These are phyloP conservation scores for Ophion obscuratus DNA, from an alignment of 2,888 invertebrate genomes.

Conservation along the genomic window DNA sequence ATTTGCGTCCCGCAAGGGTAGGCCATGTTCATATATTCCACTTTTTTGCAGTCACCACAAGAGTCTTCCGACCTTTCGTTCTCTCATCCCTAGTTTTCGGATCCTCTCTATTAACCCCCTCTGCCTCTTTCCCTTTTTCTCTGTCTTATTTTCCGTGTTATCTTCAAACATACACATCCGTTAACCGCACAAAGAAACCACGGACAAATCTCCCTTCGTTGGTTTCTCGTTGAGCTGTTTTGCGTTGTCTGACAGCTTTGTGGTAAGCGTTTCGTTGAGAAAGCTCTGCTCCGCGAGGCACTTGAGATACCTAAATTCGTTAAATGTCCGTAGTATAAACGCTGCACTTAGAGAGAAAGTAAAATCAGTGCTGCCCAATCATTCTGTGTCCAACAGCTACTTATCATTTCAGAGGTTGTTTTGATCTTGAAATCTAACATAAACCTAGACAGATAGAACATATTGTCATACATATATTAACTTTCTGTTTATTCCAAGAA, in stretches of 20 bases:
- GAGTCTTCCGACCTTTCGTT: slow-evolving; percentile 29
- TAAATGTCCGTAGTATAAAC: background rate
- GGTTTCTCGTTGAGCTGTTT: slow-evolving; percentile 55
- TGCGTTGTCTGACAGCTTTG: slow-evolving; percentile 12
- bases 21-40: slow-evolving; percentile 25
- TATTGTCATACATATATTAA: too few relatives aligned
- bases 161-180: slow-evolving; percentile 46
- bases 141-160: slow-evolving; percentile 29
- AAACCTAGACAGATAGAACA: too few relatives aligned
- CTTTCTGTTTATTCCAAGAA: too few relatives aligned
- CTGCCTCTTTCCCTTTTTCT: background rate
- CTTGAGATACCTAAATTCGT: background rate
- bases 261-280: slow-evolving; percentile 16
- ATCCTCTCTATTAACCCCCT: background rate
- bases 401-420: background rate
- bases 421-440: too few relatives aligned
- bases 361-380: background rate
- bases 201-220: slow-evolving; percentile 46
- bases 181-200: slow-evolving; percentile 53
- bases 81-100: slow-evolving; percentile 23
- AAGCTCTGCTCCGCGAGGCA: background rate
- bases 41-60: slow-evolving; percentile 41
- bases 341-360: background rate
- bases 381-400: background rate
- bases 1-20: slow-evolving; percentile 25